Percentiles rank a stretch among this genome's conserved stretches.
Conservation (phyloP, 2,113 vertebrate species). For the Anolis sagrei region DNA sequence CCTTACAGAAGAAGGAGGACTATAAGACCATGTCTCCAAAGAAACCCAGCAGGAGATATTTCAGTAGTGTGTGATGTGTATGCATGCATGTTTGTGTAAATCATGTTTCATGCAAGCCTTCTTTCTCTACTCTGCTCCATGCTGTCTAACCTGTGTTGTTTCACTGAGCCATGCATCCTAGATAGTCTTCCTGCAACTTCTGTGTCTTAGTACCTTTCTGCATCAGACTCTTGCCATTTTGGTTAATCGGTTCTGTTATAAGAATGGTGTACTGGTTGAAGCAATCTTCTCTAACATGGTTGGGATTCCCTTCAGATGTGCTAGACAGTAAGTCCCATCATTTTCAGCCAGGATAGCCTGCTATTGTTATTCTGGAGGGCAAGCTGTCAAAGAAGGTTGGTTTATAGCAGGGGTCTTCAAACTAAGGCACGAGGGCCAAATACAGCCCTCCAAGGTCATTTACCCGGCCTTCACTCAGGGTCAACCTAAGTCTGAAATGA, state of each 20-base stretch:
- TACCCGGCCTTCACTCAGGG: no score
- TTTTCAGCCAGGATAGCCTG: background rate
- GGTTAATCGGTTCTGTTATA: background rate
- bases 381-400: no score
- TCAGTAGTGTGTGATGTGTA: background rate
- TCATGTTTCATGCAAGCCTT: background rate
- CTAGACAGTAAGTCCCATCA: background rate
- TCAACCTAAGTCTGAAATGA: no score
- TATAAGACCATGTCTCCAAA: background rate
- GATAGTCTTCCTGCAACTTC: background rate
- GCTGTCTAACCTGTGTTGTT: background rate
- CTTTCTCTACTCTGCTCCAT: background rate
- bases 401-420: no score
- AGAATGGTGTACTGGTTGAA: background rate
- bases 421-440: no score
- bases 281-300: background rate
- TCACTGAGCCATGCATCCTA: background rate
- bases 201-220: background rate
- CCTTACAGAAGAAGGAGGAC: background rate
- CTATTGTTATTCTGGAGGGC: no score
- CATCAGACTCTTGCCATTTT: background rate
- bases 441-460: no score
- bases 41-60: background rate
- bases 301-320: background rate
- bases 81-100: background rate